Base-by-base conservation (phyloP, 2,113 vertebrate genomes). In the Centropus bengalensis region DNA sequence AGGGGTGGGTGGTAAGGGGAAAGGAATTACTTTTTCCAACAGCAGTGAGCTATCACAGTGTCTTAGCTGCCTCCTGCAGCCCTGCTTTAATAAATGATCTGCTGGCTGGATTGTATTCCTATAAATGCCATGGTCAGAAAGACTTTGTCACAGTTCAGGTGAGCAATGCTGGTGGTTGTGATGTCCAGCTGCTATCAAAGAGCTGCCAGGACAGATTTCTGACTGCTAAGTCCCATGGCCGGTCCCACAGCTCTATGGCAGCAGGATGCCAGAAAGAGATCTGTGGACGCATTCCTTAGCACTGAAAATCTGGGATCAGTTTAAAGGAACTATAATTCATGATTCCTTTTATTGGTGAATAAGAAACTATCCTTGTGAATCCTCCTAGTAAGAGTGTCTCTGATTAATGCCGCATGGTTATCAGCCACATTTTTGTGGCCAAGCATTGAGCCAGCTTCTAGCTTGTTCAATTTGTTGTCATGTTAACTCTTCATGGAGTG, bases 171-270 rank as follows among this genome's bases (percentile, higher is more conserved):
- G 54, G 17, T 87, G 33, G 11, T 58, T 59, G n/a, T 5, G 23
- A 47, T 84, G 44, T 12, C 36, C 47, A 82, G 2, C 11, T 59
- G 5, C 49, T 44, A 10, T 55, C 38, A 90, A 75, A 78, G 12
- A 91, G 22, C 44, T 68, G 18, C 33, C 6, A 12, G 69, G 45
- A 49, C 10, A 32, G 23, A 60, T 63, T 85, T 82, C 26, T 24
- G 44, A 3, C 9, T 33, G 2, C 17, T 6, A 19, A n/a, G 26
- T 68, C 33, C 33, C 13, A 4, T 45, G 55, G 24, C 36, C 3
- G 3, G 24, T 71, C n/a, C 26, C 38, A 15, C 0, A 0, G 26
- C 28, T 52, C 6, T 52, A 1, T 28, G 23, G 70, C 40, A 83
- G 45, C 44, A 79, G 54, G 54, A 47, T 71, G 33, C 38, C 67